Base-by-base conservation (phyloP, 2,113 vertebrate genomes). In the Casuarius casuarius region DNA sequence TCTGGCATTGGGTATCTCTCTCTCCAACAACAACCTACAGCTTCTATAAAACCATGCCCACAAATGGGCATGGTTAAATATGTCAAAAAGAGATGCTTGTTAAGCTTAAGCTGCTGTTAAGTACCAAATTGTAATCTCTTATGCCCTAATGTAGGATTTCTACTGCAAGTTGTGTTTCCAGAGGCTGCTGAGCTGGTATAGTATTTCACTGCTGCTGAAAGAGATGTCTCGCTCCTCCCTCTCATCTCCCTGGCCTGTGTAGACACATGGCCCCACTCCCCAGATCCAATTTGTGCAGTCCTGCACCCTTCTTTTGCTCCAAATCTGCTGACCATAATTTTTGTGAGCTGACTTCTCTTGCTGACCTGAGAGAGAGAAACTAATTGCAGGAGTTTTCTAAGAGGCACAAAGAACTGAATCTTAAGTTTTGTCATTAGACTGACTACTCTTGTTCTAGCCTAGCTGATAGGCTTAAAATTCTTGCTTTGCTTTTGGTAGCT, bases 401-500 rank as follows among this genome's bases (percentile, higher is more conserved):
- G 68, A 90, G 29, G 40, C 80, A 86, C 59, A 71, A 46, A 33
- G 68, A 89, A 66, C 73, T 48, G n/a, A 88, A 19, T 42, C 25
- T 63, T 46, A 38, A 33, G 38, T 72, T 90, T 68, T 89, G 54
- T 68, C 52, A 23, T 75, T 72, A 92, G 26, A 19, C 40, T 81
- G 91, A 35, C 66, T 87, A 19, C 25, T 20, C 19, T 91, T 59
- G 29, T 59, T 91, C 78, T 96, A 59, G 56, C 56, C 56, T 58
- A 80, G 89, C 63, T 87, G 91, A 33, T 73, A 62, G 63, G 18
- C 71, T 83, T 92, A 56, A 82, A 84, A 87, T 94, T 68, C 52
- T 65, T 92, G 23, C 5, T 3, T 66, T 91, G 73, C 33, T 87
- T 81, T 90, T 68, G 3, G 0, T 72, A 73, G 52, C 58, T 83